Percentiles rank a stretch among this genome's conserved stretches.
Conservation (phyloP, 2,888 invertebrate genomes). For the Galerucella pusilla region DNA sequence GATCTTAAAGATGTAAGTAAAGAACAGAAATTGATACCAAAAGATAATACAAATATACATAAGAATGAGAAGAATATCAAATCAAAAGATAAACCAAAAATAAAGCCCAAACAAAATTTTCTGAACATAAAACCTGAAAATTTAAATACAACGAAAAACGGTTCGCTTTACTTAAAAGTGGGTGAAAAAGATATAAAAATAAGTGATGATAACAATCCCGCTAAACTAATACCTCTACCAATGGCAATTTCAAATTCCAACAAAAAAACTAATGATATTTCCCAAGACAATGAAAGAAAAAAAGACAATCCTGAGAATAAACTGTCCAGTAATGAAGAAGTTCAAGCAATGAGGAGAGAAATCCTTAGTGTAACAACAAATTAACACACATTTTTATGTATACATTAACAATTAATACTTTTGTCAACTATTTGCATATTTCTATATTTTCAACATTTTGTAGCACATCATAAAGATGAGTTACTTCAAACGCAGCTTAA, state of each 20-base stretch:
- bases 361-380: conserved; percentile 35
- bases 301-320: conserved; percentile 16
- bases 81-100: neutral
- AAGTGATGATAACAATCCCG: conserved; percentile 24
- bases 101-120: neutral
- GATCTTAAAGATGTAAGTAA: neutral
- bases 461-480: no score
- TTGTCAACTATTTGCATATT: no score
- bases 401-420: no score
- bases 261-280: conserved; percentile 18
- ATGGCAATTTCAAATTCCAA: conserved; percentile 27
- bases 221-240: conserved; percentile 37
- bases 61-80: neutral
- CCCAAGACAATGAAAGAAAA: conserved; percentile 10
- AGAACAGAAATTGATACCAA: neutral
- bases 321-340: conserved; percentile 33
- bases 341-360: conserved; percentile 42
- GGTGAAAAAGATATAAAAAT: conserved; percentile 25
- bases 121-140: neutral
- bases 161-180: conserved; percentile 15
- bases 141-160: conserved; percentile 11
- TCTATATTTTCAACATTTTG: no score
- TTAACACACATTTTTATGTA: neutral
- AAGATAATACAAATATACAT: neutral
- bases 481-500: no score